Evolutionary conservation across 2,888 invertebrate species (phyloP).

Genomic region (Drosophila monieri): DNA sequence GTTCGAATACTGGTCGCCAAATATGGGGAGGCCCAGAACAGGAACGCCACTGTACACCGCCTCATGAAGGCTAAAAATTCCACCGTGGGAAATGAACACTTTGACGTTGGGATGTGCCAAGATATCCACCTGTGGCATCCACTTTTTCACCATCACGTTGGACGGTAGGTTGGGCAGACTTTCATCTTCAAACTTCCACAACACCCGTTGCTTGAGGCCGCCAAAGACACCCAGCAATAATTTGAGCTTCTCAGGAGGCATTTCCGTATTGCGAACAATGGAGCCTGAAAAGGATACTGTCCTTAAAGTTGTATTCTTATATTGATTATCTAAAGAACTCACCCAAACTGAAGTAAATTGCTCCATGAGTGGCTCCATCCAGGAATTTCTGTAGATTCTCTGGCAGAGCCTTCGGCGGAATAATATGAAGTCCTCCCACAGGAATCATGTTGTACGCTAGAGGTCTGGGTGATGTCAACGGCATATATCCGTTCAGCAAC

Average conservation of each 20-base stretch:
- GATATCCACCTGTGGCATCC: constrained; percentile 85
- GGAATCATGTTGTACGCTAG: constrained; percentile 83
- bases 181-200: constrained; percentile 84
- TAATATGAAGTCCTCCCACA: constrained; percentile 85
- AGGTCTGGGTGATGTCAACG: constrained; percentile 82
- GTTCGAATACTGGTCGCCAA: constrained; percentile 81
- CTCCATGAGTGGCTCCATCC: constrained; percentile 82
- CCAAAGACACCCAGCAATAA: constrained; percentile 82
- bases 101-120: constrained; percentile 82
- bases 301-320: neutral
- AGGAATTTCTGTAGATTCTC: constrained; percentile 80
- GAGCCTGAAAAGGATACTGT: constrained; percentile 73
- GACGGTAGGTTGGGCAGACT: constrained; percentile 75
- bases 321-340: constrained; percentile 3
- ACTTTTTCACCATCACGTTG: constrained; percentile 83
- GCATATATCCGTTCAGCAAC: constrained; percentile 84
- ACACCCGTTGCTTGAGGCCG: constrained; percentile 81
- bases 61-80: constrained; percentile 81
- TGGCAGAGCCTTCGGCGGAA: constrained; percentile 69
- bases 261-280: constrained; percentile 80
- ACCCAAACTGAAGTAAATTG: constrained; percentile 84
- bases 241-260: constrained; percentile 80
- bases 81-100: constrained; percentile 83
- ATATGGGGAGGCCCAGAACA: constrained; percentile 83
- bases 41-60: constrained; percentile 81